Evolutionary conservation across 2,797 vertebrate genomes (phyloP), one percentile per base, ranked within the genome.

Genomic region (Liasis olivaceus): DNA sequence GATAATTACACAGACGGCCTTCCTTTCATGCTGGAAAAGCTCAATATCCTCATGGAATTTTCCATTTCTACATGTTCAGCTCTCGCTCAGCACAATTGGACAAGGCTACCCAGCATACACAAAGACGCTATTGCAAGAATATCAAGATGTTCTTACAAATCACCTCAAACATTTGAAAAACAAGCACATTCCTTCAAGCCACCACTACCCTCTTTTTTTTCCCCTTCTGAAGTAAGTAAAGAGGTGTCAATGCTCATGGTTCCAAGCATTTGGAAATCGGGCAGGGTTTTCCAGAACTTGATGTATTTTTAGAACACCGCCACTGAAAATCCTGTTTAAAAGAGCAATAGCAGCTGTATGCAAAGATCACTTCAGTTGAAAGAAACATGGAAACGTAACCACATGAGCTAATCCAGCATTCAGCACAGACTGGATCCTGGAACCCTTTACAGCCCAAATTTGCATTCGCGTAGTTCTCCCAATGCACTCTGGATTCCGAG

Each of bases 251-350:
- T 28, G 11, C 28, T 72, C 24, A 24, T 51, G 20, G 51, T 60
- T 86, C 42, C 72, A 84, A 9, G 51, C 54, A 17, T 72, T 91
- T 56, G 17, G 56, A 84, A 92, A 88, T 60, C 22, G 89, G n/a
- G 84, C 47, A 72, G 6, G 42, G 28, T 88, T 54, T 88, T 15
- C 72, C 89, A 88, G 62, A 90, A 69, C 6, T 36, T 3, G 47
- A 1, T 69, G 8, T 77, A 93, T 89, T 87, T 93, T 93, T 85
- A 92, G 91, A 93, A 56, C 77, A 47, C 31, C 11, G 54, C 26
- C 36, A 22, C 85, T 91, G 22, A 89, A 81, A 87, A 90, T 88
- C 51, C 60, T 26, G 42, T 59, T 72, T 59, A 72, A 89, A 89
- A 42, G 51, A 51, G 91, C 64, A 93, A 24, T 54, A 54, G 85